Evolutionary conservation across 2,888 invertebrate species (phyloP).

Genomic region (Chrysolina haemoptera): DNA sequence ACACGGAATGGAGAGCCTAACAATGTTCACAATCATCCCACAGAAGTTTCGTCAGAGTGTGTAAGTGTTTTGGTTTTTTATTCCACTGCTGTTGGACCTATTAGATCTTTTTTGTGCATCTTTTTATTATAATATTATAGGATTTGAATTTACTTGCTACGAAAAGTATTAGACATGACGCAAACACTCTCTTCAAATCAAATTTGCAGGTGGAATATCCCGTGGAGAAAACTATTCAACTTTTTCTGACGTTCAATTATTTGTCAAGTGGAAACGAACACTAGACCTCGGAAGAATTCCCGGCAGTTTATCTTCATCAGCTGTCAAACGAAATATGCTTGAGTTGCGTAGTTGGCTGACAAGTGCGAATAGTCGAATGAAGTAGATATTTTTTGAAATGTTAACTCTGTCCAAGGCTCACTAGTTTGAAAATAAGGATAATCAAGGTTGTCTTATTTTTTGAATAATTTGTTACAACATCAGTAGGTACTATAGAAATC

Average conservation of each 20-base stretch:
- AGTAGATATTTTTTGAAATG: neutral
- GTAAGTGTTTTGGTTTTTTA: too few species aligned
- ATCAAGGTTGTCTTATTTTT: neutral
- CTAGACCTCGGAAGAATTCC: neutral
- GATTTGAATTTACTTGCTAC: too few species aligned
- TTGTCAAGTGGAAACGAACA: conserved; percentile 19
- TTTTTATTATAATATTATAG: too few species aligned
- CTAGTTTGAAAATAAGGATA: neutral
- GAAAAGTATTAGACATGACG: neutral
- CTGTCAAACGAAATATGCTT: conserved; percentile 8
- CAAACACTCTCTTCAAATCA: neutral
- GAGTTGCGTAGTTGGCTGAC: conserved; percentile 10
- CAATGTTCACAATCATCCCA: too few species aligned
- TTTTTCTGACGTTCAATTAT: conserved; percentile 13
- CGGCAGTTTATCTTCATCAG: conserved; percentile 11
- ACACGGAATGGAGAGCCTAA: too few species aligned
- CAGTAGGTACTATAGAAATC: too few species aligned
- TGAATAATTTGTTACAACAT: too few species aligned
- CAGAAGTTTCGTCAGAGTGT: too few species aligned
- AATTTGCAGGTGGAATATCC: conserved; percentile 12
- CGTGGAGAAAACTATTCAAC: neutral
- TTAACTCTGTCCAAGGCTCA: neutral
- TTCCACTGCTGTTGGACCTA: too few species aligned
- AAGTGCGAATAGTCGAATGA: conserved; percentile 3
- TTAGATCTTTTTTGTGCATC: too few species aligned